Evolutionary conservation across 1,140 invertebrate genomes (phyloP).

Genomic region (Nilaparvata lugens): DNA sequence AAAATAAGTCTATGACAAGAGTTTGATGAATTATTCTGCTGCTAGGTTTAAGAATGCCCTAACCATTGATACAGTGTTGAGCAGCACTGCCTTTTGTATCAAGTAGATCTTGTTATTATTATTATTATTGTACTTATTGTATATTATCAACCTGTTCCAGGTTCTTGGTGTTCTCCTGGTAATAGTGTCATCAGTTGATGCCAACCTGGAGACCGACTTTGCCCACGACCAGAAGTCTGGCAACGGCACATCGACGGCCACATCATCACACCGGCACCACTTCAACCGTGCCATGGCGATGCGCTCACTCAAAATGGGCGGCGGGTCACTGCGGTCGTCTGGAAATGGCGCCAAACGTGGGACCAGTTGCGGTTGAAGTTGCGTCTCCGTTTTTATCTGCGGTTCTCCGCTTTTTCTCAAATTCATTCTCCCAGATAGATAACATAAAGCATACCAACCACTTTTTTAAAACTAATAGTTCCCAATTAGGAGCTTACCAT

Average conservation of each 20-base stretch:
- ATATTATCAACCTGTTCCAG: constrained; percentile 32
- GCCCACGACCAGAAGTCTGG: constrained; percentile 44
- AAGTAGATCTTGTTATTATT: too few relatives aligned
- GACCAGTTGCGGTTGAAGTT: background rate
- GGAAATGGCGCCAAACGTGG: background rate
- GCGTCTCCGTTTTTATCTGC: background rate
- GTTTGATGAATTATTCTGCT: too few relatives aligned
- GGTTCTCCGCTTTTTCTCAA: too few relatives aligned
- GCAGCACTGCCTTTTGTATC: too few relatives aligned
- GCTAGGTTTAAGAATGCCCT: too few relatives aligned
- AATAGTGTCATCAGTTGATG: constrained; percentile 63
- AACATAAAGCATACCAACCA: background rate
- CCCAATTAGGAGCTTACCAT: too few relatives aligned
- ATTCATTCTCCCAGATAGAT: background rate
- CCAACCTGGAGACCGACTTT: constrained; percentile 41
- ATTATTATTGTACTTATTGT: too few relatives aligned
- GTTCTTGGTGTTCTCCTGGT: constrained; percentile 70
- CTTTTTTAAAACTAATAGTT: too few relatives aligned
- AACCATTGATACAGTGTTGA: too few relatives aligned
- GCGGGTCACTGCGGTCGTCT: too few relatives aligned
- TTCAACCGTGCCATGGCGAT: constrained; percentile 81
- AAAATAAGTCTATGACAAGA: too few relatives aligned
- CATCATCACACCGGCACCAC: constrained; percentile 57
- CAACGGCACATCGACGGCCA: too few relatives aligned
- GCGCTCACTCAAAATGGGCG: constrained; percentile 48